These are phyloP conservation scores for Misgurnus anguillicaudatus DNA, from an alignment of 2,113 vertebrate species.

Conservation along the genomic window DNA sequence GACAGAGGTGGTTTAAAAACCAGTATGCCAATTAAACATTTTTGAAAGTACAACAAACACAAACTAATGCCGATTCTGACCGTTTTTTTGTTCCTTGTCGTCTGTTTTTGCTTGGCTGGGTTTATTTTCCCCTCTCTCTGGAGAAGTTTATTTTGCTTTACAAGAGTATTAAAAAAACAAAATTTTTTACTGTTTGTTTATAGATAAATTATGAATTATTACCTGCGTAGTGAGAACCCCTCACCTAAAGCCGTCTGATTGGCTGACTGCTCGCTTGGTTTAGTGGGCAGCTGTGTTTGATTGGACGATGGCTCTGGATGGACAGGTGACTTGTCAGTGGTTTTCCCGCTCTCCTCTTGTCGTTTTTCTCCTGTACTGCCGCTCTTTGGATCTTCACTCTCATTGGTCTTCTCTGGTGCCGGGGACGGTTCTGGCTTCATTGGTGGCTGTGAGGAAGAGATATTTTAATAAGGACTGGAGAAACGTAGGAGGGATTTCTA, in stretches of 20 bases:
- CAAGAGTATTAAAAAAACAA: conserved; percentile 60
- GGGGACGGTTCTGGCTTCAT: conserved; percentile 57
- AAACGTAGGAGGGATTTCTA: neutral
- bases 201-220: neutral
- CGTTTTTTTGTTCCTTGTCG: conserved; percentile 81
- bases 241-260: conserved; percentile 66
- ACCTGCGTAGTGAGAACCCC: conserved; percentile 1
- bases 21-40: neutral
- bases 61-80: conserved; percentile 63
- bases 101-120: conserved; percentile 71
- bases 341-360: conserved; percentile 74
- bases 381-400: conserved; percentile 72
- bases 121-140: conserved; percentile 77
- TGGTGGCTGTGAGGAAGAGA: conserved; percentile 61
- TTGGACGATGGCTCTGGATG: conserved; percentile 64
- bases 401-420: conserved; percentile 63
- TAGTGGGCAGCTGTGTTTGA: conserved; percentile 61
- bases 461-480: conserved; percentile 25
- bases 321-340: conserved; percentile 59
- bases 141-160: conserved; percentile 75
- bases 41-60: no score
- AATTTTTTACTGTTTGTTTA: neutral
- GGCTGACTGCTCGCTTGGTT: conserved; percentile 61
- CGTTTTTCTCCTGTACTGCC: conserved; percentile 69
- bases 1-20: neutral